Evolutionary conservation across 2,797 vertebrate genomes (phyloP).

Genomic region (Podargus strigoides): DNA sequence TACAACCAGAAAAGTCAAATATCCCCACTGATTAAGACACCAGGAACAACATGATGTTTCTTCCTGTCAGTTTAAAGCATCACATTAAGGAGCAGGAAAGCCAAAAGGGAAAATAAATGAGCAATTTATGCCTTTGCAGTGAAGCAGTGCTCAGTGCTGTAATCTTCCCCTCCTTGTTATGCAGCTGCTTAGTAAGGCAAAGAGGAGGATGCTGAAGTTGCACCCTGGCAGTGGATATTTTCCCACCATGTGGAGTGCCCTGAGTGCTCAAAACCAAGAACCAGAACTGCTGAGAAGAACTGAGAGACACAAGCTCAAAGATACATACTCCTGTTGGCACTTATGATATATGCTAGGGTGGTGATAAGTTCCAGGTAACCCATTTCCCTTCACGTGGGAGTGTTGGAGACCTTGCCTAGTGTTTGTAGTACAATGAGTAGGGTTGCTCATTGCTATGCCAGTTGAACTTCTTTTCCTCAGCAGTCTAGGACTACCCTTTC

Average conservation of each 20-base stretch:
- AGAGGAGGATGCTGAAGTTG: background rate
- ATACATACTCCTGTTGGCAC: background rate
- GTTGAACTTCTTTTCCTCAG: background rate
- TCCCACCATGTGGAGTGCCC: background rate
- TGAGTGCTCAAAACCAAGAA: background rate
- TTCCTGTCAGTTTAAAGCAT: background rate
- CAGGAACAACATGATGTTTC: background rate
- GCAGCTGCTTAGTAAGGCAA: background rate
- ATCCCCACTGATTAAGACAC: background rate
- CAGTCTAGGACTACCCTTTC: background rate
- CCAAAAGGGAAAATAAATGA: background rate
- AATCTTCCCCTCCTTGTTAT: background rate
- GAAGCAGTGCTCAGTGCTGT: background rate
- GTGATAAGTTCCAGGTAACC: background rate
- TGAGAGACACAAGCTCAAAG: background rate
- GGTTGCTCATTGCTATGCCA: background rate
- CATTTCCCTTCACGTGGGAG: fast-evolving
- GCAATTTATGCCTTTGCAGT: background rate
- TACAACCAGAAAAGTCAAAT: background rate
- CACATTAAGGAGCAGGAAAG: background rate
- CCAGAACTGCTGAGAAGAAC: background rate
- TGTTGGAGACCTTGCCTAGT: background rate
- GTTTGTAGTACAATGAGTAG: background rate
- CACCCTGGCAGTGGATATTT: background rate
- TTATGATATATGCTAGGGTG: background rate